Base-by-base conservation (phyloP, 2,797 vertebrate genomes). In the Betta splendens region DNA sequence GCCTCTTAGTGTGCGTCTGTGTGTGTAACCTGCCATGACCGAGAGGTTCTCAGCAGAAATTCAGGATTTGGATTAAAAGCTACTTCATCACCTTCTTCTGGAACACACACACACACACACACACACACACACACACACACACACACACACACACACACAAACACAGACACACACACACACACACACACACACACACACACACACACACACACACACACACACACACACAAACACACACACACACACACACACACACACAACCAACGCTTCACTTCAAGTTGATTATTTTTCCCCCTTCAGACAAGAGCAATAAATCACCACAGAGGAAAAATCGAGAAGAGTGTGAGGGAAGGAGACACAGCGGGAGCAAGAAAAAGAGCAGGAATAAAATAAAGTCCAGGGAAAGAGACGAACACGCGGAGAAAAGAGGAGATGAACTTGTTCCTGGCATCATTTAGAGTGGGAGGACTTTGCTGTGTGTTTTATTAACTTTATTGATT, bases 261-360 rank as follows among this genome's bases (percentile, higher is more conserved):
- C 64, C 43, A 47, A 71, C 70, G 64, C 76, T 75, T 80, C 80
- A 77, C 76, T 84, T 86, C 81, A 86, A 90, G 84, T 85, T 85
- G 80, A 87, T 90, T 87, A 88, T 88, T 85, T 90, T 88, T 82
- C 83, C 85, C 68, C 76, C 80, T 79, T 87, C 65, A 87, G 87
- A 89, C 85, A 87, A 84, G 83, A 82, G 86, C 79, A 86, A 89
- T 88, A 87, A 81, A 87, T 88, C 85, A 84, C 73, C 59, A 51
- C 69, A 28, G 64, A 76, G 54, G 66, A 84, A 81, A 86, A 81
- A 80, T 50, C 0, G 26, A 78, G 73, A 75, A 13, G 54, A 80
- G 73, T 49, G 37, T 39, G 35, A 65, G 52, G 46, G 39, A 32
- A 48, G 37, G 39, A 42, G 48, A 57, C 42, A 67, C 50, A 20